Evolutionary conservation across 2,797 vertebrate species (phyloP), one percentile per base, ranked within the genome.

Genomic region (Sciaenops ocellatus): DNA sequence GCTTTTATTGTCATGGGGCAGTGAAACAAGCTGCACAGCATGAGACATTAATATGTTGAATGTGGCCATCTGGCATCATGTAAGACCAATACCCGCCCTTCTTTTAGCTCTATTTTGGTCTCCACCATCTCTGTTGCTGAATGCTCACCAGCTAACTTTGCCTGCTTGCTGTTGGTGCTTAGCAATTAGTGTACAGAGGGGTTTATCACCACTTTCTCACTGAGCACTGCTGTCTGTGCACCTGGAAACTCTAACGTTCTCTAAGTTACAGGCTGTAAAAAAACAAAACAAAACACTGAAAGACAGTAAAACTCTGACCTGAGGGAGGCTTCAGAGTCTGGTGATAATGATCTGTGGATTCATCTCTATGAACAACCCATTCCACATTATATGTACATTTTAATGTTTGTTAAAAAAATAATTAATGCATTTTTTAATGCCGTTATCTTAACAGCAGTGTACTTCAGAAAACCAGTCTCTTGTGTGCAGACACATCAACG

Each of bases 401-500:
- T 18, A 30, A 51, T 0, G 1, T 48, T 55, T 41, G 22, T 12
- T 41, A 38, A 38, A 38, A 34, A 44, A 6, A 55, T 48, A 38
- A 50, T 6, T 7, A 38, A 42, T 26, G 24, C 22, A 34, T 41
- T 51, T 28, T 51, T 54, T 18, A 18, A 56, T 26, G 24, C 18
- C 34, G 20, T 16, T 20, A 11, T 24, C 8, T 30, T 41, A 8
- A 17, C 30, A 13, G 52, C 22, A 68, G 20, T 68, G 60, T 11
- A 12, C 12, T 78, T 55, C 28, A 9, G 15, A 52, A 56, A 61
- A 46, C 22, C 16, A 38, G 5, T 57, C 38, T 62, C 65, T 52
- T 69, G 47, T 60, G 26, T 57, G 59, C 71, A 75, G 51, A 72
- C 56, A 47, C 26, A 46, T 56, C 38, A 83, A 28, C 55, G 22